Base-by-base conservation (phyloP, 2,888 invertebrate genomes). In the Epinotia brunnichana region DNA sequence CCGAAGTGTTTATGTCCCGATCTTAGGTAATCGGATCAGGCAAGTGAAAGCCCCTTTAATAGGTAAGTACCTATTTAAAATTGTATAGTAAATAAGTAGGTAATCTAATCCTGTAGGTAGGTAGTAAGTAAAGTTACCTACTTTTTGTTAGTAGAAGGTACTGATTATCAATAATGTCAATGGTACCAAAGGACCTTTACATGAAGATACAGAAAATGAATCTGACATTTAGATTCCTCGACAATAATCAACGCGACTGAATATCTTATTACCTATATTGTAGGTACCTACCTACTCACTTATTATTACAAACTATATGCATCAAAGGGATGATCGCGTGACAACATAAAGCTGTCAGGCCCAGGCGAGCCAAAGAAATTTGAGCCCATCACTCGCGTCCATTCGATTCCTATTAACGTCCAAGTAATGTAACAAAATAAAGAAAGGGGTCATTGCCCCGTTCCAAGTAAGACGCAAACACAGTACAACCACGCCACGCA, bases 361-460 rank as follows among this genome's bases (percentile, higher is more conserved):
- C 82, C 81, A 78, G 84, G 80, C 85, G 79, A 79, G 85, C 82
- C 81, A 83, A 87, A 86, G 89, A 90, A 91, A 92, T 88, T 87
- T 83, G 91, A 92, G 88, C 84, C 83, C 89, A 88, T 89, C 88
- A 85, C 84, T 81, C 79, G 84, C 87, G 82, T 86, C 85, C 88
- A 90, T 91, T 91, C 88, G 90, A 91, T 90, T 91, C 88, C 85
- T 90, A 91, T 90, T 92, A 90, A 88, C 88, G 87, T 82, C 89
- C 85, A 86, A 88, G 88, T 89, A 91, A 89, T 89, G 90, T 90
- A 90, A 90, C 90, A 90, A 90, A 66, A 90, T 89, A 87, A 90
- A 86, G 85, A 86, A 41, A 78, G 85, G 88, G 92, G 91, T 92
- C 92, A 88, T 85, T 89, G 92, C 85, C 87, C 91, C 83, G 83